Conservation (phyloP, 2,888 invertebrate genomes). For the Junonia oenone region DNA sequence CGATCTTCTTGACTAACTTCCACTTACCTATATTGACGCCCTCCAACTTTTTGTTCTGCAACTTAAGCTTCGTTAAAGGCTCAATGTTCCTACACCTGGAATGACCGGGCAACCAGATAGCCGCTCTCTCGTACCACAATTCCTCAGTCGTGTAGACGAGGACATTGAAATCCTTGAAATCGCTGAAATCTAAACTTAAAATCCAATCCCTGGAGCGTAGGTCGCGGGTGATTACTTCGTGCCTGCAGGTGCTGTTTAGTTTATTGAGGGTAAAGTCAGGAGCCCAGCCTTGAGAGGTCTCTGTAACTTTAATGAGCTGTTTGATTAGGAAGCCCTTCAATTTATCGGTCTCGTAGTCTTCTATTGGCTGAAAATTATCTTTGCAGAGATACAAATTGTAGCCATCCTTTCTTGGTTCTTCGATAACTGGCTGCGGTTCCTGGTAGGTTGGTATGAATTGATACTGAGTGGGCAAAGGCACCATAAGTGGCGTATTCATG, state of each 20-base stretch:
- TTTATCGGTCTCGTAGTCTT: slow-evolving; percentile 41
- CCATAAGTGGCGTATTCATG: slow-evolving; percentile 30
- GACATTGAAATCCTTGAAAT: slow-evolving; percentile 49
- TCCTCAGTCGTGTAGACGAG: slow-evolving; percentile 63
- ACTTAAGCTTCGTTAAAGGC: slow-evolving; percentile 54
- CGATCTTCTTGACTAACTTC: slow-evolving; percentile 63
- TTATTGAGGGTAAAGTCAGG: slow-evolving; percentile 59
- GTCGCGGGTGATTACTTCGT: slow-evolving; percentile 54
- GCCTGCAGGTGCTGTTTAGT: slow-evolving; percentile 49
- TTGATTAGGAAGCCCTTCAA: slow-evolving; percentile 52
- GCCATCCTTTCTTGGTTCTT: slow-evolving; percentile 28
- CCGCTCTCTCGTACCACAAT: slow-evolving; percentile 66
- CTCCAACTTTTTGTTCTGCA: slow-evolving; percentile 54
- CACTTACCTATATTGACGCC: slow-evolving; percentile 58
- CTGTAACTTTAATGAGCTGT: slow-evolving; percentile 47
- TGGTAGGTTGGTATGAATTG: slow-evolving; percentile 15
- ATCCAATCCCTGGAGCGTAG: slow-evolving; percentile 55
- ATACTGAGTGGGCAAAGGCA: slow-evolving; percentile 28
- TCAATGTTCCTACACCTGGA: slow-evolving; percentile 49
- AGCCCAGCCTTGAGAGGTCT: slow-evolving; percentile 46
- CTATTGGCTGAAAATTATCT: slow-evolving; percentile 56
- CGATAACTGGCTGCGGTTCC: neutral
- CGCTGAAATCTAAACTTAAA: slow-evolving; percentile 50
- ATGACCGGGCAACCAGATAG: slow-evolving; percentile 67
- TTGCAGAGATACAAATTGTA: slow-evolving; percentile 57